phyloP scores from a whole-genome alignment of 2,888 invertebrate species.

The Stenodera caucasica region DNA sequence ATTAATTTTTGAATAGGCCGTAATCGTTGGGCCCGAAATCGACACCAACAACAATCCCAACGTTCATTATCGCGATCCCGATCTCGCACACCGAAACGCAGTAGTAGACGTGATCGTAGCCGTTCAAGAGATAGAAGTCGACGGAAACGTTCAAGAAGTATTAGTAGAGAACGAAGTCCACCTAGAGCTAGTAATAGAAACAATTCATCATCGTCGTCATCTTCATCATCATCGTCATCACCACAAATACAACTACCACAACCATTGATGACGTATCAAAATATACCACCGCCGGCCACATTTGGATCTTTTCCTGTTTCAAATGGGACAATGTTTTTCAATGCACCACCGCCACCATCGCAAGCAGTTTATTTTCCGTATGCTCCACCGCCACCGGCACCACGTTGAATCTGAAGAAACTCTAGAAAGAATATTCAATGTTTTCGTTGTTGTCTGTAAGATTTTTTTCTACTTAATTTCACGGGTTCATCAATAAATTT shows the following conservation, averaged over 20 bases:
- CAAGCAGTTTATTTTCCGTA: conserved; percentile 39
- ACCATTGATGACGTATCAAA: conserved; percentile 35
- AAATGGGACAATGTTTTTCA: conserved; percentile 50
- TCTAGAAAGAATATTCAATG: not conserved
- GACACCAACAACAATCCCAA: conserved; percentile 49
- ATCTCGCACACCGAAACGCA: conserved; percentile 48
- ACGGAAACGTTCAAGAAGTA: conserved; percentile 34
- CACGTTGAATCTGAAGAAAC: conserved; percentile 35
- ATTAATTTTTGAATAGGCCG: conserved; percentile 37
- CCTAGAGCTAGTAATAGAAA: conserved; percentile 13
- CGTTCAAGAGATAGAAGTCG: conserved; percentile 37
- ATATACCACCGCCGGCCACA: conserved; percentile 33
- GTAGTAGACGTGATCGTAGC: conserved; percentile 39
- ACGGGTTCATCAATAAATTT: not conserved
- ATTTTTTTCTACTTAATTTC: not conserved
- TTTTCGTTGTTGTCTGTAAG: not conserved
- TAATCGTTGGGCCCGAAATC: conserved; percentile 52
- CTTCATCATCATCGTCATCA: conserved; percentile 51
- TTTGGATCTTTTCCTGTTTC: conserved; percentile 46
- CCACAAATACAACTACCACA: conserved; percentile 44
- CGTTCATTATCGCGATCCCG: conserved; percentile 45
- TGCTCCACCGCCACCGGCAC: conserved; percentile 49
- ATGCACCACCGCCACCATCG: conserved; percentile 46
- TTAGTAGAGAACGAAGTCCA: conserved; percentile 31
- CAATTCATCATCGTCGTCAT: conserved; percentile 12